Conservation (phyloP, 1,140 invertebrate species). For the Orius laevigatus region DNA sequence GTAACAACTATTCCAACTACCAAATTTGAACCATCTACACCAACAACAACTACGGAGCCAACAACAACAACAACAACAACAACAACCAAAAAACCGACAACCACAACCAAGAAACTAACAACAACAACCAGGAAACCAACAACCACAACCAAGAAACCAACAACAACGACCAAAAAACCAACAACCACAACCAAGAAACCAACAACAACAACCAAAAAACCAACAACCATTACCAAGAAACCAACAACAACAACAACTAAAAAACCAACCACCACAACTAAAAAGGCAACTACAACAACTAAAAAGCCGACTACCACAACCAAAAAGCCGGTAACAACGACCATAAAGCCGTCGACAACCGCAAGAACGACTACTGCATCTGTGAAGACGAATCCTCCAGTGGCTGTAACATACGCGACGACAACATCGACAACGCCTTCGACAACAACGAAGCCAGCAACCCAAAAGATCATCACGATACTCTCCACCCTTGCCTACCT, state of each 20-base stretch:
- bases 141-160: constrained; percentile 12
- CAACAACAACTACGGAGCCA: constrained; percentile 8
- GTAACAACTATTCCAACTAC: background rate
- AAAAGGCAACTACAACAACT: constrained; percentile 5
- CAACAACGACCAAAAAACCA: constrained; percentile 7
- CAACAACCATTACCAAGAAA: constrained; percentile 9
- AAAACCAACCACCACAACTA: constrained; percentile 10
- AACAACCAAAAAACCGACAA: constrained; percentile 8
- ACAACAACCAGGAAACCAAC: constrained; percentile 9
- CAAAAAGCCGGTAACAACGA: background rate
- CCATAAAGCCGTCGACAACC: constrained; percentile 1
- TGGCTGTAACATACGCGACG: background rate
- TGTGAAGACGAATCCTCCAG: constrained; percentile 3
- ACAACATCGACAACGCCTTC: background rate
- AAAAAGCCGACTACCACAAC: background rate
- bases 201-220: background rate
- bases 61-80: constrained; percentile 8
- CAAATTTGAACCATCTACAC: background rate
- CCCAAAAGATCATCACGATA: constrained; percentile 3
- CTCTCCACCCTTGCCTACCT: constrained; percentile 10
- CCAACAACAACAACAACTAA: constrained; percentile 7
- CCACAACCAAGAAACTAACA: constrained; percentile 4
- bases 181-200: constrained; percentile 1
- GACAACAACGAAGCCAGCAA: background rate
- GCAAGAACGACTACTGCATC: background rate